Base-by-base conservation (phyloP, 1,140 invertebrate genomes). In the Hesperophylax magnus region DNA sequence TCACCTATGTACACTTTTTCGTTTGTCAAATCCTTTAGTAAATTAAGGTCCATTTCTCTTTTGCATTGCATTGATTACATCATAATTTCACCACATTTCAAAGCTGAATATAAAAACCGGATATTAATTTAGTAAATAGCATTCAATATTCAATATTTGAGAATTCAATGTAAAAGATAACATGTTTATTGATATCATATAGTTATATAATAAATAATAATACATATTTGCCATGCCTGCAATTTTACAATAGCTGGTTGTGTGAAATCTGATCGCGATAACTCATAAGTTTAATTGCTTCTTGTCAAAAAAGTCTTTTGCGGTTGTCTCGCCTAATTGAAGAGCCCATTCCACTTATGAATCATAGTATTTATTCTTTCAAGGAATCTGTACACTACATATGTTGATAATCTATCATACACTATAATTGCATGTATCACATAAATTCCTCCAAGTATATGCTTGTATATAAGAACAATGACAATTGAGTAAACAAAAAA, bases 201-300 rank as follows among this genome's bases (percentile, higher is more conserved):
- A 47, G 39, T 71, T 71, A 71, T 71, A 71, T 71, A 71, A 71
- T n/a, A n/a, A n/a, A n/a, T n/a, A n/a, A n/a, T n/a, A n/a, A n/a
- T 71, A 71, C 39, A 34, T 71, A 71, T 47, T 71, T 71, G 31
- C 67, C 67, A 71, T 71, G 31, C 67, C 67, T 27, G 67, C 67
- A 71, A 18, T 31, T 71, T 71, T 71, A 71, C 67, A 71, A 71
- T 71, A 27, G 67, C 67, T 71, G 67, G 67, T 39, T 71, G 67
- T 71, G 31, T 71, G 67, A 71, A 71, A 71, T 71, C 67, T 71
- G 67, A 71, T 71, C 6, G 67, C 11, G 15, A 47, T 71, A 47
- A 39, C 27, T 71, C 27, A 47, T 71, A 47, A 67, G 9, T 71
- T 71, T 71, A 39, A 71, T 71, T 71, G 34, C 34, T 39, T 39